Evolutionary conservation across 2,797 vertebrate species (phyloP).

Genomic region (Tragopan temminckii): DNA sequence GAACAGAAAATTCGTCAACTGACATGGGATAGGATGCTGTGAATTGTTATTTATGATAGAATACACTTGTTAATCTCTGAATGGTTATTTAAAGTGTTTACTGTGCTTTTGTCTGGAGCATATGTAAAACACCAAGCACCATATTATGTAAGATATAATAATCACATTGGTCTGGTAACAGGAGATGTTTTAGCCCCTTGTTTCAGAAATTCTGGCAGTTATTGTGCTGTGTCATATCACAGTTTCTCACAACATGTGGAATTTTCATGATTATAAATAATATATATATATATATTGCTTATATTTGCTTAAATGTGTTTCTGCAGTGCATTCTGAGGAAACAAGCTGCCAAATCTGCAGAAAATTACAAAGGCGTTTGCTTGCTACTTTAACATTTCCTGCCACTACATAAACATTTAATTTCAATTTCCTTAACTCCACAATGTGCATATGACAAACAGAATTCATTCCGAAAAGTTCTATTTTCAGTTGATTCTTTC

Average conservation of each 20-base stretch:
- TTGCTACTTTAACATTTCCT: conserved; percentile 38
- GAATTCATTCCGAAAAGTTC: conserved; percentile 4
- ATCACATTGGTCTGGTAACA: background rate
- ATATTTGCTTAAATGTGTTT: background rate
- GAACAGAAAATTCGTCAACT: background rate
- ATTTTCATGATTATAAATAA: background rate
- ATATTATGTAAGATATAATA: background rate
- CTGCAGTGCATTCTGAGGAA: background rate
- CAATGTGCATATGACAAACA: background rate
- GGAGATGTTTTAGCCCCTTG: background rate
- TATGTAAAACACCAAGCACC: accelerated
- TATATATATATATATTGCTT: background rate
- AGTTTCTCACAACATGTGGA: background rate
- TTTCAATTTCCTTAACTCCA: conserved; percentile 7
- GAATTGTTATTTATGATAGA: background rate
- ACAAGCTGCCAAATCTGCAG: conserved; percentile 17
- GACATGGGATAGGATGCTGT: background rate
- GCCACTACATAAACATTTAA: conserved; percentile 17
- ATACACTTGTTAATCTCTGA: background rate
- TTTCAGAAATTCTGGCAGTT: background rate
- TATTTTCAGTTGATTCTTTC: background rate
- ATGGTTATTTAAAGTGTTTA: background rate
- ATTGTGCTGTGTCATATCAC: background rate
- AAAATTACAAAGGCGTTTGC: conserved; percentile 28
- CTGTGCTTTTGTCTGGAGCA: background rate